Percentiles rank a stretch among this genome's conserved stretches.
Evolutionary conservation across 2,797 vertebrate genomes (phyloP).

Genomic region (Macropus fuliginosus): DNA sequence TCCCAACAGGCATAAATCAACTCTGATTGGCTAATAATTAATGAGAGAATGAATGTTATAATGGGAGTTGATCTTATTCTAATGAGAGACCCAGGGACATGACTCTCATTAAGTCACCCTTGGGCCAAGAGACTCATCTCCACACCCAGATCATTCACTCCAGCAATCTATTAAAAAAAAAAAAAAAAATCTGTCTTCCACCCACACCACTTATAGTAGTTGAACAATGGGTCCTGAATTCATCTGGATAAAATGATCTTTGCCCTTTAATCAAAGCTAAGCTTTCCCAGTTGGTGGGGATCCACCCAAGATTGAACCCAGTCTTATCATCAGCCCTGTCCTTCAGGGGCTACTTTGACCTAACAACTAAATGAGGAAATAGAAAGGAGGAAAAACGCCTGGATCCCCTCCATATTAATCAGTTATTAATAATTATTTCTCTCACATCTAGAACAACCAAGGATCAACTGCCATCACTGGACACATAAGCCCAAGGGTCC

Average conservation of each 20-base stretch:
- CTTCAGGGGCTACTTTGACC: not conserved
- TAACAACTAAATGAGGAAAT: not conserved
- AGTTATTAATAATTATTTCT: not conserved
- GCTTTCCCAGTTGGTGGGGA: not conserved
- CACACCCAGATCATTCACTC: too few relatives aligned
- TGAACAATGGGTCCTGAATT: not conserved
- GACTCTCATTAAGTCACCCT: too few relatives aligned
- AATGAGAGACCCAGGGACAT: too few relatives aligned
- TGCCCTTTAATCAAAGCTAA: not conserved
- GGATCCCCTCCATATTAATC: too few relatives aligned
- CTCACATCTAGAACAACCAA: not conserved
- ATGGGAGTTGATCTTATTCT: too few relatives aligned
- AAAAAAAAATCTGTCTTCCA: not conserved
- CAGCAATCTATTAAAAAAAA: not conserved
- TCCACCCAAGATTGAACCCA: not conserved
- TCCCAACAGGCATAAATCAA: too few relatives aligned
- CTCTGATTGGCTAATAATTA: too few relatives aligned
- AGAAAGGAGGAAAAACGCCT: not conserved
- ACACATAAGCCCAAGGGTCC: not conserved
- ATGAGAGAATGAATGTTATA: too few relatives aligned
- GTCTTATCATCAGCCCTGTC: not conserved
- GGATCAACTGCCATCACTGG: not conserved
- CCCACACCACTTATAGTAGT: not conserved
- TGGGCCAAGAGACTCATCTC: too few relatives aligned
- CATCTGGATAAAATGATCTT: not conserved